Conservation (phyloP, 2,113 vertebrate genomes). For the Channa maculata region DNA sequence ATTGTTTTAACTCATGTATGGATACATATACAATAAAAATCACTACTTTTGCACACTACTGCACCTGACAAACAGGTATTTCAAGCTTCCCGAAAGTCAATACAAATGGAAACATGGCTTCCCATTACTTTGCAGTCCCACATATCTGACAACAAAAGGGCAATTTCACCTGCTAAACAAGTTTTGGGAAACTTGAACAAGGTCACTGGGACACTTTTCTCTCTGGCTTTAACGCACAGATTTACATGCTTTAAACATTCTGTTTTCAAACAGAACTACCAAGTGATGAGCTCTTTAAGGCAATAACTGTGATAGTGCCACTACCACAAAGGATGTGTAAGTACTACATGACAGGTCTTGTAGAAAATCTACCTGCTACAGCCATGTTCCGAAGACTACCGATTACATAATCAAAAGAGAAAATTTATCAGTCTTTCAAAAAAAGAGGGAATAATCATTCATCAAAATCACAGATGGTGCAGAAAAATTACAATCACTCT, state of each 20-base stretch:
- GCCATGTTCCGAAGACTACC: constrained; percentile 2
- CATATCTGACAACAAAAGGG: not conserved
- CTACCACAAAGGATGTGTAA: not conserved
- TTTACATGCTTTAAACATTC: no score
- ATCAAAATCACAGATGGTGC: constrained; percentile 1
- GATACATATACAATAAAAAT: no score
- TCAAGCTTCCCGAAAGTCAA: not conserved
- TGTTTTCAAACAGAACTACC: not conserved
- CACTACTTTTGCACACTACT: not conserved
- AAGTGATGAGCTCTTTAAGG: constrained; percentile 5
- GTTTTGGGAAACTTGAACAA: not conserved
- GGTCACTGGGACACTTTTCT: not conserved
- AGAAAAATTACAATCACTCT: constrained; percentile 47
- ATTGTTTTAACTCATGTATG: no score
- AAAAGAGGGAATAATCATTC: not conserved
- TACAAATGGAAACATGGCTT: not conserved
- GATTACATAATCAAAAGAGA: not conserved
- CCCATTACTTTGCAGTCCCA: not conserved
- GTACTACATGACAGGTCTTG: not conserved
- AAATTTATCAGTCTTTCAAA: constrained; percentile 6
- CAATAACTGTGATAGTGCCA: constrained; percentile 4
- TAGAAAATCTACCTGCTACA: constrained; percentile 23
- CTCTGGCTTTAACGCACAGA: not conserved
- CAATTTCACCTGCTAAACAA: not conserved
- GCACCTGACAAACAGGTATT: not conserved